phyloP scores from a whole-genome alignment of 2,797 vertebrate species.

The Corythornis leucogaster region DNA sequence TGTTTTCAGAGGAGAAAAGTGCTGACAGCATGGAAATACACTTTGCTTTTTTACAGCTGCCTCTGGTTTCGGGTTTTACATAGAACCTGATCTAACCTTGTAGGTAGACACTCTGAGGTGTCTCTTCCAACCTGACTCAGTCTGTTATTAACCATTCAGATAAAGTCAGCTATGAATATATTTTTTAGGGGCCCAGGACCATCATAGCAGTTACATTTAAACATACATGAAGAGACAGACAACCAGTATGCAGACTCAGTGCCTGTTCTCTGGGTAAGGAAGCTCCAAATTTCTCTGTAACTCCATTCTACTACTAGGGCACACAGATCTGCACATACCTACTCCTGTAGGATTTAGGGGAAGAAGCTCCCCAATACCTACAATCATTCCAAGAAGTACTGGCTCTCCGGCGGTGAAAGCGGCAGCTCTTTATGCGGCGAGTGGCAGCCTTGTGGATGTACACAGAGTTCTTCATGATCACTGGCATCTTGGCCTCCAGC shows the following conservation, averaged over 20 bases:
- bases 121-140: not conserved
- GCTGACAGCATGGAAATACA: not conserved
- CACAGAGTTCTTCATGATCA: constrained; percentile 98
- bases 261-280: not conserved
- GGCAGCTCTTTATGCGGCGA: constrained; percentile 95
- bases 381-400: constrained; percentile 83
- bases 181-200: not conserved
- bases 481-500: constrained; percentile 94
- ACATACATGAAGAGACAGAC: not conserved
- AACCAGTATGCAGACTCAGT: not conserved
- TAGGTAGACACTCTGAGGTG: not conserved
- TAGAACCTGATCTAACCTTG: not conserved
- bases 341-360: rapidly evolving
- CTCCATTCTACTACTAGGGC: not conserved
- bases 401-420: constrained; percentile 88
- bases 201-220: not conserved
- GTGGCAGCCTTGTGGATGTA: constrained; percentile 95
- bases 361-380: constrained; percentile 15
- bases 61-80: not conserved
- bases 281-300: not conserved
- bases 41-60: not conserved
- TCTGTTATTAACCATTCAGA: not conserved
- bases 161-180: not conserved
- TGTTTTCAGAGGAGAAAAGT: not conserved
- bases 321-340: not conserved